Conservation (phyloP, 2,888 invertebrate genomes). For the Mystacides longicornis region DNA sequence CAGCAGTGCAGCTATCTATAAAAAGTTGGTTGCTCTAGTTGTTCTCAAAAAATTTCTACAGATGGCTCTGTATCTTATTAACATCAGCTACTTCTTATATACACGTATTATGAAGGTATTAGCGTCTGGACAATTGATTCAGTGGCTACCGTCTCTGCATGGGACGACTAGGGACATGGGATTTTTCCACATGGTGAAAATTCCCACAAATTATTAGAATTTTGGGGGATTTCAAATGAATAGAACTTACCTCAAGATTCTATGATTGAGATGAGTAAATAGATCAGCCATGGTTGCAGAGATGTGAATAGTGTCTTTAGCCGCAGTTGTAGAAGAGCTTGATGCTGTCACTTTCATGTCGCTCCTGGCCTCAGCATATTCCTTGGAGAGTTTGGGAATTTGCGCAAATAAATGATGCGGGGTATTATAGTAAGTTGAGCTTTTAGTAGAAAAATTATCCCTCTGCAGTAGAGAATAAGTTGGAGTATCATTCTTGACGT, state of each 20-base stretch:
- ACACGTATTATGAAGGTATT: no score
- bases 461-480: not conserved
- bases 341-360: not conserved
- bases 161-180: no score
- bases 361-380: not conserved
- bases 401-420: not conserved
- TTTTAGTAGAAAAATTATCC: not conserved
- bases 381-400: not conserved
- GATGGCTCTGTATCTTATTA: no score
- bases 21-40: no score
- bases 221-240: no score
- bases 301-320: not conserved
- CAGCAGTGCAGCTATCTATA: no score
- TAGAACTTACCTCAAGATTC: not conserved
- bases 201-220: no score
- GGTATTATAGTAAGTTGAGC: not conserved
- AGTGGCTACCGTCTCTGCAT: no score
- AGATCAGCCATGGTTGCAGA: not conserved
- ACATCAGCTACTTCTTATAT: no score
- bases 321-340: not conserved
- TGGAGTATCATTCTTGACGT: not conserved
- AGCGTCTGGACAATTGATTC: no score
- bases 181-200: no score
- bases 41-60: no score
- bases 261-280: not conserved